Percentiles rank a stretch among this genome's conserved stretches.
Conservation (phyloP, 2,888 invertebrate species). For the Chironomus riparius region DNA sequence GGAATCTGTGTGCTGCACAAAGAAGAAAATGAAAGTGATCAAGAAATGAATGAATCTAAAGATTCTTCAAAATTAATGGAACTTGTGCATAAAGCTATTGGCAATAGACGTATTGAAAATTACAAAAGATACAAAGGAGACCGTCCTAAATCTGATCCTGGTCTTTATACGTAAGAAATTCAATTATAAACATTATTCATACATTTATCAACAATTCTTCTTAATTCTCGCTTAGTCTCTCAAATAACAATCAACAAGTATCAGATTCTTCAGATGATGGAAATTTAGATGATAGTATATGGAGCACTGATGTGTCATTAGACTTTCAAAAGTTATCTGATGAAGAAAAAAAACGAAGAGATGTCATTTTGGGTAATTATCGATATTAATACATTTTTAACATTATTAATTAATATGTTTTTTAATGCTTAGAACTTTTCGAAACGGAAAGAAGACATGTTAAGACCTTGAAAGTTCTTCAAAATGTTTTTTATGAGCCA, state of each 20-base stretch:
- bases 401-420: constrained; percentile 10
- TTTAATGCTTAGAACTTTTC: constrained; percentile 49
- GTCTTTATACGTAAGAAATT: constrained; percentile 41
- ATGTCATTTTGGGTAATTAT: constrained; percentile 75
- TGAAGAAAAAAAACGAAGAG: constrained; percentile 80
- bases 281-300: constrained; percentile 53
- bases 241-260: background rate
- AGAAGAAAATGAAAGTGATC: background rate
- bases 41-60: background rate
- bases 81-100: background rate
- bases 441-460: constrained; percentile 82
- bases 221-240: background rate
- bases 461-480: constrained; percentile 71
- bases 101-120: background rate
- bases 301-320: constrained; percentile 66
- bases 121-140: constrained; percentile 52
- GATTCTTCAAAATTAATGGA: background rate
- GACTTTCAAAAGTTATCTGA: constrained; percentile 66
- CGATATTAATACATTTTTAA: background rate
- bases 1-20: background rate
- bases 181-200: background rate
- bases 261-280: constrained; percentile 33
- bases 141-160: constrained; percentile 72
- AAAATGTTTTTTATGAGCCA: constrained; percentile 71
- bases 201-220: too few species aligned